Base-by-base conservation (phyloP, 2,113 vertebrate genomes). In the Leucosticte australis region DNA sequence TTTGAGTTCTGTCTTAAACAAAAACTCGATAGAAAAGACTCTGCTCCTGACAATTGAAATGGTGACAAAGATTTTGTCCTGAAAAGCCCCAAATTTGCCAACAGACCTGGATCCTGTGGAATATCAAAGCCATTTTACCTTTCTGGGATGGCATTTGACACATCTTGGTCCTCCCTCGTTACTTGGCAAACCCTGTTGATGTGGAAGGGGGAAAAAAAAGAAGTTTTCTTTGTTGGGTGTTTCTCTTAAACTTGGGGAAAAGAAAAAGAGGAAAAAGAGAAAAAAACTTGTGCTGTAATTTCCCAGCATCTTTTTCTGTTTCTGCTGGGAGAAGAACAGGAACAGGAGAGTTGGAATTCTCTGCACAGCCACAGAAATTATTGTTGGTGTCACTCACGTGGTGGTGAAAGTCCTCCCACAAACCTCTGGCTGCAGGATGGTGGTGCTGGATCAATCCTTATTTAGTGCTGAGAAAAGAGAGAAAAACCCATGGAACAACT, bases 11-110 rank as follows among this genome's bases (percentile, higher is more conserved):
- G 10, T 24, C 5, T 64, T 22, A 9, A 76, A 42, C 9, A 63
- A 53, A 79, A 75, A 4, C 19, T 10, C 5, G 13, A 30, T 6
- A 50, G 63, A 30, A 71, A 77, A 77, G 7, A 12, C 11, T 64
- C 44, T 1, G 1, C 8, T 68, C 16, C 37, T 69, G 24, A 26
- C 10, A 47, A n/a, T 15, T 0, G 5, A 76, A 83, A 13, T 9
- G 10, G 10, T 30, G 56, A 21, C 7, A 64, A 67, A 47, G 1
- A 31, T 42, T 83, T 57, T 46, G 35, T 15, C 55, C 35, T 56
- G 13, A 80, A 67, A 62, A 50, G 12, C 8, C 28, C 23, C 13
- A 27, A 26, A 67, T 19, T 11, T 55, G 13, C 50, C 37, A 73
- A 18, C 10, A 5, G 17, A 9, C 14, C 14, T 16, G 16, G n/a